Evolutionary conservation across 2,888 invertebrate species (phyloP).

Genomic region (Synergus umbraculus): DNA sequence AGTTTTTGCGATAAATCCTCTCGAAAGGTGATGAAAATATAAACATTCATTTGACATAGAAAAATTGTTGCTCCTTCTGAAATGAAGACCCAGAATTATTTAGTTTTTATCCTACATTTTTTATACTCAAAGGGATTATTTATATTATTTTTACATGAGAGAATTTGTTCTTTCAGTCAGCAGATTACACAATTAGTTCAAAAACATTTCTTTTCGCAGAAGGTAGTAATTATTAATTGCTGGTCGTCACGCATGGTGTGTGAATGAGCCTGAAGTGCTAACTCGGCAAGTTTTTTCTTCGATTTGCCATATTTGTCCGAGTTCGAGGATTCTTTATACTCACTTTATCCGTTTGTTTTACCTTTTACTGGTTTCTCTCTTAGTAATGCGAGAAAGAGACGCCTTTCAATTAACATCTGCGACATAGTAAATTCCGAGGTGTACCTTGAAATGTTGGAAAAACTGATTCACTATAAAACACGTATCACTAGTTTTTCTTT

Average conservation of each 20-base stretch:
- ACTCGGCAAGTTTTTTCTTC: conserved; percentile 25
- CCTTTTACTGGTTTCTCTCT: conserved; percentile 33
- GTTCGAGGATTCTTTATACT: conserved; percentile 18
- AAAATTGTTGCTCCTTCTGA: too few species aligned
- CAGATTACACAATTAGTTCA: conserved; percentile 27
- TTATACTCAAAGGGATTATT: too few species aligned
- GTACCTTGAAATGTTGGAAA: conserved; percentile 2
- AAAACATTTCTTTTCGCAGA: conserved; percentile 17
- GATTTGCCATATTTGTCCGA: conserved; percentile 38
- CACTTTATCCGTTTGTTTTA: conserved; percentile 25
- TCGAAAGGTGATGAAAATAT: too few species aligned
- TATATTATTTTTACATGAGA: not conserved
- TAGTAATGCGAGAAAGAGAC: conserved; percentile 28
- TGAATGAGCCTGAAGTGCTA: conserved; percentile 40
- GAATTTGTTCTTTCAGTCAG: not conserved
- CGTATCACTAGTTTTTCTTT: conserved; percentile 7
- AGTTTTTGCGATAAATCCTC: too few species aligned
- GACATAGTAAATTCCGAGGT: conserved; percentile 23
- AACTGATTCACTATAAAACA: conserved; percentile 15
- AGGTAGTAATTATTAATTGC: conserved; percentile 38
- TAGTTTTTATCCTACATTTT: too few species aligned
- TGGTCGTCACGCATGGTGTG: conserved; percentile 33
- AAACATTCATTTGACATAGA: too few species aligned
- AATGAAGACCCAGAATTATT: too few species aligned
- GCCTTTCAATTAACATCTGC: conserved; percentile 34